Base-by-base conservation (phyloP, 2,888 invertebrate genomes). In the Pheosia gnoma region DNA sequence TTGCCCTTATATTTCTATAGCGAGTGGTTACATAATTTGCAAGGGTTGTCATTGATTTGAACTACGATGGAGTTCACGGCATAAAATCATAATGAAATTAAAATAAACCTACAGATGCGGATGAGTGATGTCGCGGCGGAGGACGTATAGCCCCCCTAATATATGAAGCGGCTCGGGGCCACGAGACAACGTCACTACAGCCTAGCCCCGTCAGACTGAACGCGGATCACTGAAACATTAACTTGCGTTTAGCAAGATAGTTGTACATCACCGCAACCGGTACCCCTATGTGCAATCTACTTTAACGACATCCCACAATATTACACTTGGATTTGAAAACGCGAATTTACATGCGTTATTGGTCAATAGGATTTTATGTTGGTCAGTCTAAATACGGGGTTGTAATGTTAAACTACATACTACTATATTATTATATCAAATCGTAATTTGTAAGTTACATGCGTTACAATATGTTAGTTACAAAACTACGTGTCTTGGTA, bases 181-280 rank as follows among this genome's bases (percentile, higher is more conserved):
- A 84, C 83, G 75, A 74, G 73, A 74, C 75, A 73, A 77, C 77
- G 72, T 79, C 80, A 75, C 83, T 93, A 93, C 81, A 93, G 85
- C 90, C 89, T 89, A 87, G 92, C 92, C 83, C 91, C 92, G 75
- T 81, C 83, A 82, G 93, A 91, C 83, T 93, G 93, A 83, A 93
- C 85, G 90, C 79, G 87, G 89, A 90, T 82, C 87, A 92, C 93
- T 93, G 93, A 92, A 93, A 93, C 83, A 91, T 90, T 80, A 90
- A 91, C 83, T 86, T 82, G 79, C 77, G 70, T 91, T 93, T 88
- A 91, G 81, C 82, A 83, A 81, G 74, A 74, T 71, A 72, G 75
- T 75, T 83, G 78, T 80, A 78, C 61, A 73, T 77, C 70, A 85
- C 85, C 83, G 79, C 77, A 84, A 90, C 91, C 92, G 83, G 70